Evolutionary conservation across 2,797 vertebrate species (phyloP), one percentile per base, ranked within the genome.

Genomic region (Merluccius polli): DNA sequence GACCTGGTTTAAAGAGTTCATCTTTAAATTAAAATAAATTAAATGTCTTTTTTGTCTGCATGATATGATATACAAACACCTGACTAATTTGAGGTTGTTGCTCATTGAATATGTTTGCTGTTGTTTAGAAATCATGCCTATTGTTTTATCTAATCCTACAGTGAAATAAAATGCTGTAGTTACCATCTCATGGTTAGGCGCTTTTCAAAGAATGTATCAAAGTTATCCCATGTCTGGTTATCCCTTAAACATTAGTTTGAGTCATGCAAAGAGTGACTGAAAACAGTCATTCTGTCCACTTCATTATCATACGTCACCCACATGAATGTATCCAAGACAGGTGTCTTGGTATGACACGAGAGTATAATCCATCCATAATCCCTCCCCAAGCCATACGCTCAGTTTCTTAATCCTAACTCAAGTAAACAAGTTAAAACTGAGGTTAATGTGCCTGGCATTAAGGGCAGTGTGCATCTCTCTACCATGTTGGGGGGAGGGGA

Each of bases 331-430:
- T 32, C 73, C 78, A 73, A 79, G 83, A 85, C 89, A 80, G 83
- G 83, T 86, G 86, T 84, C 82, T 86, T 44, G 41, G 32, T 79
- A 74, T 83, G 85, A 85, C 83, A 84, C 85, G 81, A 67, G 74
- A 32, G 73, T 67, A 71, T 87, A 89, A 90, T 92, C 87, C 81
- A 71, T 59, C 80, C 13, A 31, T 91, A 90, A 91, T 89, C 78
- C 80, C 81, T 35, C 5, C 65, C 79, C 84, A 81, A 85, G 72
- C 78, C 79, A 81, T 81, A 80, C 15, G 73, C 82, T 84, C 80
- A 71, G 73, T 88, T 88, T 88, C 83, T 86, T 86, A 89, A 91
- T 90, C 83, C 88, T 74, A 86, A 86, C 65, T 87, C 80, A 89
- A 87, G 87, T 88, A 90, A 90, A 89, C 87, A 89, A 85, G 82